A percentile compares a stretch with the other conserved stretches of the same genome.
phyloP scores from a whole-genome alignment of 2,888 invertebrate genomes.

The Ectemnius lituratus region DNA sequence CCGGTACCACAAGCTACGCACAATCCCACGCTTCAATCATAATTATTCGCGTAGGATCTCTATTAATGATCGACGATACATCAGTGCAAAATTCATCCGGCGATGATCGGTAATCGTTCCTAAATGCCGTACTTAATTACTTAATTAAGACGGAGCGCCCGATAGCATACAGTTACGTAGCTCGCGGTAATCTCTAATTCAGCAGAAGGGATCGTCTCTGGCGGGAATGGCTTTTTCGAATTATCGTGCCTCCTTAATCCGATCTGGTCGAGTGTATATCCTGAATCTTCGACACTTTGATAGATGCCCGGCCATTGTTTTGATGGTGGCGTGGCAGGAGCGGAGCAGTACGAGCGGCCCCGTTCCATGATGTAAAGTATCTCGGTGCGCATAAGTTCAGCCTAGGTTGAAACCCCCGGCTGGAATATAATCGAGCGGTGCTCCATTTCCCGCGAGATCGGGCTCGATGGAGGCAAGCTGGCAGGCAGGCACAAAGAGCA shows the following conservation, averaged over 20 bases:
- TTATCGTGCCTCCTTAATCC: constrained; percentile 34
- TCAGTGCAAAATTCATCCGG: constrained; percentile 6
- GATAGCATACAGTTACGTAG: constrained; percentile 15
- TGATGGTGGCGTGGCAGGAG: too few relatives aligned
- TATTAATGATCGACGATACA: constrained; percentile 18
- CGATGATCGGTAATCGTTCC: constrained; percentile 33
- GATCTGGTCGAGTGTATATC: constrained; percentile 29
- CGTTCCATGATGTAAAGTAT: constrained; percentile 47
- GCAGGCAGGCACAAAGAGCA: constrained; percentile 18
- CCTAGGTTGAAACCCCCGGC: constrained; percentile 49
- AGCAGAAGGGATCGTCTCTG: too few relatives aligned
- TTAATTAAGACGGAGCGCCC: constrained; percentile 40
- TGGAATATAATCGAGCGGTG: constrained; percentile 67
- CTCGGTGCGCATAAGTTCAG: constrained; percentile 56
- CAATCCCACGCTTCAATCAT: constrained; percentile 15
- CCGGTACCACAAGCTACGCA: background rate
- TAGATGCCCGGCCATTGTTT: too few relatives aligned
- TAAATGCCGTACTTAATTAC: constrained; percentile 27
- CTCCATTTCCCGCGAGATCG: constrained; percentile 73
- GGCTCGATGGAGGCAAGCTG: constrained; percentile 35
- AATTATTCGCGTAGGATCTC: constrained; percentile 20
- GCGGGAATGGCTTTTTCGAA: too few relatives aligned
- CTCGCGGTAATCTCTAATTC: too few relatives aligned
- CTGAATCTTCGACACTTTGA: constrained; percentile 7
- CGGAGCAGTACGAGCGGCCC: background rate